Evolutionary conservation across 2,797 vertebrate species (phyloP).

Genomic region (Galaxias olidus): DNA sequence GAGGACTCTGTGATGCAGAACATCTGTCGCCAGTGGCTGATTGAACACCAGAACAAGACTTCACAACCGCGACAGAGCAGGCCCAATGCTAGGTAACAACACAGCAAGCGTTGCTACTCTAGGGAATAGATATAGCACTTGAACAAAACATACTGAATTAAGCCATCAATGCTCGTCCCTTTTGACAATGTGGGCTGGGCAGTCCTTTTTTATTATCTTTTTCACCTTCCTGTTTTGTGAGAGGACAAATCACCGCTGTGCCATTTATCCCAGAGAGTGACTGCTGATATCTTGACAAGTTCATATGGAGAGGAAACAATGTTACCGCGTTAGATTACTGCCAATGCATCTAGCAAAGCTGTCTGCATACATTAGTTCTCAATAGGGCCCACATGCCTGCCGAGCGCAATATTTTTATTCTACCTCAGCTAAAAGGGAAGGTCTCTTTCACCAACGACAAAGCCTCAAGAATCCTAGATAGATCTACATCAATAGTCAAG

Average conservation of each 20-base stretch:
- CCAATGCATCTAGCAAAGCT: slow-evolving; percentile 4
- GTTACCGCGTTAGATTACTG: slow-evolving; percentile 9
- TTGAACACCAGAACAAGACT: slow-evolving; percentile 78
- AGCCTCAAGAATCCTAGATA: slow-evolving; percentile 5
- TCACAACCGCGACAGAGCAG: slow-evolving; percentile 61
- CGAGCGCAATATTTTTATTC: slow-evolving; percentile 36
- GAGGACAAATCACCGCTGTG: slow-evolving; percentile 50
- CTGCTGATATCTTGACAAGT: no score
- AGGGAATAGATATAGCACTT: not conserved
- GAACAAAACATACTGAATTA: no score
- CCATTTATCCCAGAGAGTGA: slow-evolving; percentile 33
- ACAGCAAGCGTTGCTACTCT: not conserved
- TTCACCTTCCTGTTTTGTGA: slow-evolving; percentile 6
- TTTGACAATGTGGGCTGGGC: no score
- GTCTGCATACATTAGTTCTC: not conserved
- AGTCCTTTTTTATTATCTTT: no score
- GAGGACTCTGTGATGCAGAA: slow-evolving; percentile 87
- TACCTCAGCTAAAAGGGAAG: slow-evolving; percentile 71
- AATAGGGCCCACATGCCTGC: not conserved
- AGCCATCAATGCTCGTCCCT: no score
- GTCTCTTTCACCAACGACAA: slow-evolving; percentile 32
- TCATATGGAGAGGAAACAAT: slow-evolving; percentile 11
- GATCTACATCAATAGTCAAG: no score
- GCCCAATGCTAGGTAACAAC: slow-evolving; percentile 47
- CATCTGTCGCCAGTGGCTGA: slow-evolving; percentile 94